These are phyloP conservation scores for Neoscelio sp. DNA, from an alignment of 2,888 invertebrate genomes.

Conservation along the genomic window DNA sequence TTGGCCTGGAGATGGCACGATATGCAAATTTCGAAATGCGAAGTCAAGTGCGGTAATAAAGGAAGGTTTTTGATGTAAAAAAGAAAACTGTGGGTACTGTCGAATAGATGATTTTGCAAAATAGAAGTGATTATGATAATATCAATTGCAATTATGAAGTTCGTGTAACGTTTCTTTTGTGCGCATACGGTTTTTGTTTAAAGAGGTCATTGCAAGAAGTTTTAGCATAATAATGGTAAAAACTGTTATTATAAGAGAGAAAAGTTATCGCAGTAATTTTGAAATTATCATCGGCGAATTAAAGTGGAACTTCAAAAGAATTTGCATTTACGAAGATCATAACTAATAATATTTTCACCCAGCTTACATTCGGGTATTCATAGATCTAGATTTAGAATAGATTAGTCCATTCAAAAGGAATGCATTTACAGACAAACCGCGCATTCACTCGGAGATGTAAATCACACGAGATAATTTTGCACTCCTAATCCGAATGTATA, in stretches of 20 bases:
- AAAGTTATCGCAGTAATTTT: no score
- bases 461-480: slow-evolving; percentile 52
- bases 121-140: slow-evolving; percentile 25
- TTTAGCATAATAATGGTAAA: no score
- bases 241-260: no score
- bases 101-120: slow-evolving; percentile 8
- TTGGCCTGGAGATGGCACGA: slow-evolving; percentile 53
- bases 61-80: slow-evolving; percentile 12
- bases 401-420: slow-evolving; percentile 52
- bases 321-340: no score
- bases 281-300: no score
- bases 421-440: slow-evolving; percentile 48
- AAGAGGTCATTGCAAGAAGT: neutral
- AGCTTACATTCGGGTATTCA: slow-evolving; percentile 17
- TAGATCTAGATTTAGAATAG: slow-evolving; percentile 29
- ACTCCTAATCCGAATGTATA: slow-evolving; percentile 34
- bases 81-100: slow-evolving; percentile 1
- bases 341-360: no score
- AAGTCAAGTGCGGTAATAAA: slow-evolving; percentile 4
- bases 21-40: slow-evolving; percentile 46
- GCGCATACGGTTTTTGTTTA: neutral
- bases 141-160: slow-evolving; percentile 4
- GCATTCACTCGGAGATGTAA: slow-evolving; percentile 34
- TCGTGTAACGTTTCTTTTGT: neutral
- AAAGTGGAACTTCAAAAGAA: no score